Evolutionary conservation across 2,113 vertebrate species (phyloP).

Genomic region (Poecile atricapillus): DNA sequence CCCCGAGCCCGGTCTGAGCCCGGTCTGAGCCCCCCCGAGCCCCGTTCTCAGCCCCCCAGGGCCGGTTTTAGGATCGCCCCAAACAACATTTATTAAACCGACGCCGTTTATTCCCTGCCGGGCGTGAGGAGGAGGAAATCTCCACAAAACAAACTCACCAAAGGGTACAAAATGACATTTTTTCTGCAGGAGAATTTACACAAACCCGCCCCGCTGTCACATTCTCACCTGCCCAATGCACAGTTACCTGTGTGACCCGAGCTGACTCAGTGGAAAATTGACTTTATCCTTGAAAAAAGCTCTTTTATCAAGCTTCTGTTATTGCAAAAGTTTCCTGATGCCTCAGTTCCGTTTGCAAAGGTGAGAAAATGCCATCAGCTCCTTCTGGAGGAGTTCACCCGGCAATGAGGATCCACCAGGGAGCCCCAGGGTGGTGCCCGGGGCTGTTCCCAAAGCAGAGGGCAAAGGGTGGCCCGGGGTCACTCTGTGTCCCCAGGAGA

Average conservation of each 20-base stretch:
- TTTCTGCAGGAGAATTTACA: neutral
- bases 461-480: neutral
- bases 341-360: neutral
- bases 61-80: neutral
- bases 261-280: rapidly evolving
- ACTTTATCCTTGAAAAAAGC: neutral
- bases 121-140: neutral
- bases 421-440: neutral
- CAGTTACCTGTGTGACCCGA: neutral
- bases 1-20: neutral
- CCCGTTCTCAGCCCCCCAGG: too few relatives aligned
- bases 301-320: neutral
- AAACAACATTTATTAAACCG: neutral
- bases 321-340: neutral
- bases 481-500: too few relatives aligned
- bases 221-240: neutral
- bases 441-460: neutral
- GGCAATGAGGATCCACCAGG: neutral
- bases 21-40: too few relatives aligned
- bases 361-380: rapidly evolving
- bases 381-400: neutral
- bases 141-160: neutral
- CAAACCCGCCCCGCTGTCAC: rapidly evolving
- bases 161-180: neutral
- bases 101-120: neutral